A percentile compares a stretch with the other conserved stretches of the same genome.
These are phyloP conservation scores for Enteromius viviparus DNA, from an alignment of 2,797 vertebrate species.

Conservation along the genomic window DNA sequence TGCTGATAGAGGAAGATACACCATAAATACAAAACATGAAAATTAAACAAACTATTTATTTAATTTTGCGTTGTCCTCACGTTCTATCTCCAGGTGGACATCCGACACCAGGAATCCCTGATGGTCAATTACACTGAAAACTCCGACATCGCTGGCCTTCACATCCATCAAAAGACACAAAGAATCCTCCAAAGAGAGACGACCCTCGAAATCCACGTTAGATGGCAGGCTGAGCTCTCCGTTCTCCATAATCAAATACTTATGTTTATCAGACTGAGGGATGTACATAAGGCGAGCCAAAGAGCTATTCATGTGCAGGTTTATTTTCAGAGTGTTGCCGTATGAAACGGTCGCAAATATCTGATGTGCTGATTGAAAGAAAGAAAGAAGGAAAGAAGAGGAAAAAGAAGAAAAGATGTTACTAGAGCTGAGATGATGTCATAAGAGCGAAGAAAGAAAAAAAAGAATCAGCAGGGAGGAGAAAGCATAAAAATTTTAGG, in stretches of 20 bases:
- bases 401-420: slow-evolving; percentile 41
- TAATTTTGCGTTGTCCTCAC: slow-evolving; percentile 63
- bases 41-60: neutral
- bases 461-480: neutral
- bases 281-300: slow-evolving; percentile 71
- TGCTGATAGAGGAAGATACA: slow-evolving; percentile 60
- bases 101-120: slow-evolving; percentile 70
- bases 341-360: slow-evolving; percentile 63
- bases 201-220: slow-evolving; percentile 66
- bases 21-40: neutral
- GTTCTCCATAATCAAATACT: slow-evolving; percentile 70
- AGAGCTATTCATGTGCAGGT: slow-evolving; percentile 76
- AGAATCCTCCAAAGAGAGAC: slow-evolving; percentile 72
- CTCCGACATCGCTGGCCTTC: slow-evolving; percentile 69
- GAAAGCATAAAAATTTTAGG: slow-evolving; percentile 49
- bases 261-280: slow-evolving; percentile 27
- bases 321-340: slow-evolving; percentile 73
- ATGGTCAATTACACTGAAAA: slow-evolving; percentile 72
- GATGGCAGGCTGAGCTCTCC: slow-evolving; percentile 68
- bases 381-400: neutral
- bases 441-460: slow-evolving; percentile 30
- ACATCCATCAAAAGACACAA: slow-evolving; percentile 70
- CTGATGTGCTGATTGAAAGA: slow-evolving; percentile 67
- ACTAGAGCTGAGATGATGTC: slow-evolving; percentile 17
- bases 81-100: slow-evolving; percentile 67